A percentile compares a stretch with the other conserved stretches of the same genome.
Conservation (phyloP, 1,140 invertebrate species). For the Scaptomyza hsui region DNA sequence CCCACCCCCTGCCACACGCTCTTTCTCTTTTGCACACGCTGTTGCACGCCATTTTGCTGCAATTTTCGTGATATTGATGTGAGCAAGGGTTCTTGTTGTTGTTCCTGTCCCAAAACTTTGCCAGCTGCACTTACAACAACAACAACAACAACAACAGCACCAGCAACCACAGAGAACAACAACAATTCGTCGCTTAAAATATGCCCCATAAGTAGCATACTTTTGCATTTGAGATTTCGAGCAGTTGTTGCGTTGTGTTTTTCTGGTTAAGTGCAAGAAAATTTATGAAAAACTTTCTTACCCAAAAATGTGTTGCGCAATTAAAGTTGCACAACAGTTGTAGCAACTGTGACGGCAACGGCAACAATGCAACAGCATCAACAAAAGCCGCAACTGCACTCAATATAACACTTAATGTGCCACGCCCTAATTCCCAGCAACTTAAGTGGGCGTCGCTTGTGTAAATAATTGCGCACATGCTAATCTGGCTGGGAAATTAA, state of each 20-base stretch:
- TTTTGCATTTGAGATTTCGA: conserved; percentile 59
- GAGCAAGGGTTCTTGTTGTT: conserved; percentile 36
- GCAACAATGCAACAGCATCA: conserved; percentile 25
- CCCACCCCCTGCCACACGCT: background rate
- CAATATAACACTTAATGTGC: conserved; percentile 10
- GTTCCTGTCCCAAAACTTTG: conserved; percentile 55
- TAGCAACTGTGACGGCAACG: conserved; percentile 19
- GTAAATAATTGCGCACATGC: conserved; percentile 4
- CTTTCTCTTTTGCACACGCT: background rate
- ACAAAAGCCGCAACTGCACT: conserved; percentile 1
- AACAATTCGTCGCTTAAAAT: conserved; percentile 30
- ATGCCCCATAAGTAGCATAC: conserved; percentile 68
- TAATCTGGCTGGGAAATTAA: background rate
- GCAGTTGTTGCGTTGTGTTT: conserved; percentile 40
- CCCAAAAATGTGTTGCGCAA: conserved; percentile 59
- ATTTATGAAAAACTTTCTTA: conserved; percentile 75
- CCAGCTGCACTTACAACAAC: conserved; percentile 29
- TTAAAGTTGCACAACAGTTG: conserved; percentile 51
- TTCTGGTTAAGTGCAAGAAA: conserved; percentile 67
- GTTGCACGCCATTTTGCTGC: conserved; percentile 59
- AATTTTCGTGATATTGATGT: conserved; percentile 78
- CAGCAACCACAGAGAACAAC: conserved; percentile 27
- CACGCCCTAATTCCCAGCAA: background rate
- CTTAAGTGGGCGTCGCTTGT: conserved; percentile 11
- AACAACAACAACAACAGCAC: conserved; percentile 17